Base-by-base conservation (phyloP, 2,888 invertebrate species). In the Acleris emargana region DNA sequence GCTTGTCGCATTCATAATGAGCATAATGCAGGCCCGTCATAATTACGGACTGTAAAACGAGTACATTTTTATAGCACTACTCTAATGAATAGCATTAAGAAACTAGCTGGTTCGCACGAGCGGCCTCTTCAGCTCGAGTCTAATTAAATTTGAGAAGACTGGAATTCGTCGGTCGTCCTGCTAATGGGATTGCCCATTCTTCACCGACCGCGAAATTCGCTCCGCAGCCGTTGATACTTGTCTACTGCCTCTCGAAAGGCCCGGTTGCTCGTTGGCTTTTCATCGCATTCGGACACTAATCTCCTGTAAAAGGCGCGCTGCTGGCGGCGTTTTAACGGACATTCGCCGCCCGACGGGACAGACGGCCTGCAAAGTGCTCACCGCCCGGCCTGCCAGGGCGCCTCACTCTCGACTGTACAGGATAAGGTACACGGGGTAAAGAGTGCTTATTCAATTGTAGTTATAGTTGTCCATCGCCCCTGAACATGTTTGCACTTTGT, bases 1-100 rank as follows among this genome's bases (percentile, higher is more conserved):
- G 79, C 77, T 76, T 76, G 70, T 73, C 73, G 82, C 81, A 81
- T 82, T 76, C 60, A 68, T 74, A 77, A 78, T 78, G 71, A 77
- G 74, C 70, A 68, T 69, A 75, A 76, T 79, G 74, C 73, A 76
- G 67, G 72, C 71, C 70, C 58, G 43, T 58, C 20, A 57, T 66
- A 62, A 64, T 61, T 66, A 61, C 60, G 57, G 18, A 45, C 51
- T 63, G 62, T 58, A 54, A 50, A 53, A 42, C 50, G 53, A 42
- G 54, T 61, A 58, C 58, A 57, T 63, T 67, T 58, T 67, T 67
- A 58, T 38, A 55, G 49, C 50, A 13, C 32, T 60, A 62, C 55
- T 62, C 38, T 55, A 62, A 58, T 62, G 58, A 58, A 67, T 55
- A 20, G 58, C 32, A 52, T 66, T 66, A 64, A 58, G 64, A 45